Evolutionary conservation across 2,888 invertebrate species (phyloP), one percentile per base, ranked within the genome.

Genomic region (Hoplodrina blanda): DNA sequence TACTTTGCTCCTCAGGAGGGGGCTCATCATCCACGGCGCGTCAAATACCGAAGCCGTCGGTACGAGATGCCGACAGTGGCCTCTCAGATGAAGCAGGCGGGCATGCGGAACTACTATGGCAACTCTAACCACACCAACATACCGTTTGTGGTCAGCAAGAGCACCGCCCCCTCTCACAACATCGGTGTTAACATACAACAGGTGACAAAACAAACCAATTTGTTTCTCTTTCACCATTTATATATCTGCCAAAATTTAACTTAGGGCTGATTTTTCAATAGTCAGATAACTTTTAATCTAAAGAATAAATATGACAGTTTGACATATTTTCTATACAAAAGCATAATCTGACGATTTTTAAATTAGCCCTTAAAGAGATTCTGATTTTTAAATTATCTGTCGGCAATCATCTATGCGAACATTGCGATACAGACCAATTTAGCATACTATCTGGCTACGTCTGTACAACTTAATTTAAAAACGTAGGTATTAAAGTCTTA

Each of bases 61-160:
- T 97, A 97, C 87, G 97, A 97, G 88, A 85, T 96, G 87, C 97
- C 97, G 5, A 97, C 97, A 0, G 96, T 97, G n/a, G 96, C 97
- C 0, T 97, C 97, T 0, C 96, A 96, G 86, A 95, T 97, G 95
- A 97, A 97, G 87, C 96, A 96, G 86, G 96, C 96, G 0, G 96
- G 96, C 44, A 94, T 95, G 85, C 95, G 96, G 13, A 96, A 96
- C 85, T 96, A 96, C 83, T 93, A 94, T 74, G 90, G 87, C 19
- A 89, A 85, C 70, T 84, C 90, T 11, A 94, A 95, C 82, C 93
- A 95, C 66, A 91, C 93, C 30, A 96, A 96, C 76, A 97, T 97
- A 73, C 97, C 97, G 0, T 97, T 97, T 86, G 95, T 97, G 2
- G 96, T 96, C 57, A 96, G 96, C 76, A 97, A 96, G 82, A 97